phyloP scores from a whole-genome alignment of 1,140 invertebrate genomes.

The Drosophila prosaltans region DNA sequence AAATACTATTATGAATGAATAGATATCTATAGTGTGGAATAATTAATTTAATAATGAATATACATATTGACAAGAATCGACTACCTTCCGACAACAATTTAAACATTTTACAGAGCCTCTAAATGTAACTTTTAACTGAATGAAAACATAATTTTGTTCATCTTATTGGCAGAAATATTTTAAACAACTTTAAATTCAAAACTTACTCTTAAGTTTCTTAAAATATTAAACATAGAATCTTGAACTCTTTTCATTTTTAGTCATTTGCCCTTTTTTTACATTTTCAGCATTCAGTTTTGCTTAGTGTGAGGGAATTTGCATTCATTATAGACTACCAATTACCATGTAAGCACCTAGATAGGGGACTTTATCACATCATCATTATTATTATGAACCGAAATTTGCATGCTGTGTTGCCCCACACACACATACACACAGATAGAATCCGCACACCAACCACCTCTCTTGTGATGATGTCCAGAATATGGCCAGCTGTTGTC shows the following conservation, averaged over 20 bases:
- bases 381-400: conserved; percentile 51
- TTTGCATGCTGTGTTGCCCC: conserved; percentile 30
- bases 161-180: too few species aligned
- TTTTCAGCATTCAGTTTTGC: conserved; percentile 2
- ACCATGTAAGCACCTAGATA: conserved; percentile 52
- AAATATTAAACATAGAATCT: background rate
- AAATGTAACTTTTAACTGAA: too few species aligned
- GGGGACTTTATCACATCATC: conserved; percentile 51
- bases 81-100: too few species aligned
- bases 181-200: too few species aligned
- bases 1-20: too few species aligned
- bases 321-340: conserved; percentile 48
- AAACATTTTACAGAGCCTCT: too few species aligned
- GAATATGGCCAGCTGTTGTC: conserved; percentile 54
- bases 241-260: conserved; percentile 19
- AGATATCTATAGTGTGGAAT: too few species aligned
- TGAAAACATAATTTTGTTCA: too few species aligned
- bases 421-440: background rate
- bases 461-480: conserved; percentile 10
- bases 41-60: too few species aligned
- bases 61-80: too few species aligned
- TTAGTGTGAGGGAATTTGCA: conserved; percentile 37
- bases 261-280: background rate
- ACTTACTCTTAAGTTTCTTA: background rate
- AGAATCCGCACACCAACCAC: background rate